A percentile compares a stretch with the other conserved stretches of the same genome.
Conservation (phyloP, 1,140 invertebrate genomes). For the Cydia amplana region DNA sequence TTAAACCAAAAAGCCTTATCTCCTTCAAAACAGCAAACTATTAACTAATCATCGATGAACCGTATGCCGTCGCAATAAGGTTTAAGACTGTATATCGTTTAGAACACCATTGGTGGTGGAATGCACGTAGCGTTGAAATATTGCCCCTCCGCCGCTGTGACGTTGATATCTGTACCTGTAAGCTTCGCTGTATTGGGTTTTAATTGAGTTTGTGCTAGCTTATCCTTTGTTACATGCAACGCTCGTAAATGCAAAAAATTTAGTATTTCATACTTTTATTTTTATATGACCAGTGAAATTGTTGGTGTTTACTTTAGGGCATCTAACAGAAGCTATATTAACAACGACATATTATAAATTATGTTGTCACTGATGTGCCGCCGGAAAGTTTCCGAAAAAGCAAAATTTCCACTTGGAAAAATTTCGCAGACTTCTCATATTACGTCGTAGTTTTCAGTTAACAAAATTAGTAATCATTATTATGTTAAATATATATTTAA, state of each 20-base stretch:
- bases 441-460: too few species aligned
- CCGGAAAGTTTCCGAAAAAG: too few species aligned
- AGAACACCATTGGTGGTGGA: background rate
- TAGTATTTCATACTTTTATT: too few species aligned
- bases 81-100: background rate
- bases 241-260: too few species aligned
- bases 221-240: background rate
- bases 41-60: background rate
- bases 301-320: too few species aligned
- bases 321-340: background rate
- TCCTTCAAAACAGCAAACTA: background rate
- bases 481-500: too few species aligned
- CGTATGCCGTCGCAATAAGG: background rate
- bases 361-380: too few species aligned
- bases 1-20: background rate
- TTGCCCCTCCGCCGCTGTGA: background rate
- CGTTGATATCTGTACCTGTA: conserved; percentile 1
- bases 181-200: conserved; percentile 1
- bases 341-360: too few species aligned
- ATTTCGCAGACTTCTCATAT: too few species aligned
- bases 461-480: too few species aligned
- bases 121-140: conserved; percentile 1
- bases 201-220: background rate
- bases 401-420: too few species aligned
- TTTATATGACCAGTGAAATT: too few species aligned